These are phyloP conservation scores for Drosophila biarmipes DNA, from an alignment of 1,140 invertebrate genomes.

Conservation along the genomic window DNA sequence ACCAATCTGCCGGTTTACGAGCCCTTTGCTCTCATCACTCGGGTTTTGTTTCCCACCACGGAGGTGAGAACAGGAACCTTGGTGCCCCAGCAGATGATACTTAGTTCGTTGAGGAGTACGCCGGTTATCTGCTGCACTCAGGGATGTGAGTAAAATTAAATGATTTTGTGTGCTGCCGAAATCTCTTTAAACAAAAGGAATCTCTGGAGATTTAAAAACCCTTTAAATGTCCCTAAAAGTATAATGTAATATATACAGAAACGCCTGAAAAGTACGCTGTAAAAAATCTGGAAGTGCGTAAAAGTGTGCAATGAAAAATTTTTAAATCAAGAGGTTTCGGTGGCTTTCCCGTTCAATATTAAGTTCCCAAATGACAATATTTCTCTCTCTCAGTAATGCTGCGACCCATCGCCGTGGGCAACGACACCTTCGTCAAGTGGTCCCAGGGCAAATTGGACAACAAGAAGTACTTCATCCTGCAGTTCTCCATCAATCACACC, in stretches of 20 bases:
- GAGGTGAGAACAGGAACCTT: conserved; percentile 52
- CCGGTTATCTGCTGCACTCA: conserved; percentile 78
- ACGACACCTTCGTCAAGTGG: conserved; percentile 80
- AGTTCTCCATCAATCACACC: conserved; percentile 79
- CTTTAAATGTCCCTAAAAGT: not conserved
- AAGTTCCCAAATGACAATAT: not conserved
- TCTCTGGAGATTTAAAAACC: not conserved
- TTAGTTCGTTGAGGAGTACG: conserved; percentile 70
- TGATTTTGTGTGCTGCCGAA: not conserved
- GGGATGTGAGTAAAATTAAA: conserved; percentile 68
- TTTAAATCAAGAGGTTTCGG: too few species aligned
- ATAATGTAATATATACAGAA: not conserved
- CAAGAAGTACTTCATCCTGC: conserved; percentile 81
- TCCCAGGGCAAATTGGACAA: conserved; percentile 68
- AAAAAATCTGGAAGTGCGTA: not conserved
- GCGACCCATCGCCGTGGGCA: conserved; percentile 69
- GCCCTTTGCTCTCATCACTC: conserved; percentile 78
- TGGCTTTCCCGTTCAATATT: too few species aligned
- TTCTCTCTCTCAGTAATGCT: conserved; percentile 56
- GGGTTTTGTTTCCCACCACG: conserved; percentile 66
- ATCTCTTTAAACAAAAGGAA: not conserved
- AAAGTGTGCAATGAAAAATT: too few species aligned
- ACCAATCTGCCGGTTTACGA: conserved; percentile 70
- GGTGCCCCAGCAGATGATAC: conserved; percentile 65
- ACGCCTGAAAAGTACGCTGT: not conserved